Evolutionary conservation across 2,888 invertebrate species (phyloP), one percentile per base, ranked within the genome.

Genomic region (Leptinotarsa rubiginosa): DNA sequence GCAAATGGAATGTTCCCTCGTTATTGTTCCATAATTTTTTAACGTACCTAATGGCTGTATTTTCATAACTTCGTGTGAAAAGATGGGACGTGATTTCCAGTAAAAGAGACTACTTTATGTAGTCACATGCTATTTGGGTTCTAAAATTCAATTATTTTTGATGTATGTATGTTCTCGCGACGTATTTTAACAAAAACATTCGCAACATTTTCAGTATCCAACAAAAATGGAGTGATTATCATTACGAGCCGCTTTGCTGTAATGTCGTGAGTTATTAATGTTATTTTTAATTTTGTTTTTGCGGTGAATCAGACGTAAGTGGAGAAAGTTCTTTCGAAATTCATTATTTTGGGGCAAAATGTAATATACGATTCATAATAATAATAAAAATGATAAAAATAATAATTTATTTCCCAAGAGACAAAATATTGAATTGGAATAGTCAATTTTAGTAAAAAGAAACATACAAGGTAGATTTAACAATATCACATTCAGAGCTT

Each of bases 31-130:
- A 69, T 69, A 69, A 68, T 73, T 73, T 73, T 68, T 47, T 10
- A 52, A 56, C 2, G 22, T 56, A n/a, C n/a, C n/a, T n/a, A 56
- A 56, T 65, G 31, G 52, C 68, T 22, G 47, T 70, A 70, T 70
- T 74, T 70, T 66, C 65, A 70, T 54, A 49, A 71, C 68, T 67
- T 52, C 68, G 56, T 4, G 67, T 64, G 62, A 68, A 70, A 70
- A 74, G 71, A 56, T 68, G 54, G 69, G 64, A 74, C 74, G 74
- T 74, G 74, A 71, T 74, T 74, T 67, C 49, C 64, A 62, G 68
- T 70, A 62, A 68, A 74, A 74, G 67, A 64, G 70, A 74, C 74
- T 74, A 71, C 66, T 74, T 71, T 71, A 68, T 74, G 71, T 65
- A 69, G 70, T 74, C 67, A 67, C 67, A 70, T 69, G 65, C 71